These are phyloP conservation scores for Palythoa grandis DNA, from an alignment of 92 coral and sea anemone species.

Conservation along the genomic window DNA sequence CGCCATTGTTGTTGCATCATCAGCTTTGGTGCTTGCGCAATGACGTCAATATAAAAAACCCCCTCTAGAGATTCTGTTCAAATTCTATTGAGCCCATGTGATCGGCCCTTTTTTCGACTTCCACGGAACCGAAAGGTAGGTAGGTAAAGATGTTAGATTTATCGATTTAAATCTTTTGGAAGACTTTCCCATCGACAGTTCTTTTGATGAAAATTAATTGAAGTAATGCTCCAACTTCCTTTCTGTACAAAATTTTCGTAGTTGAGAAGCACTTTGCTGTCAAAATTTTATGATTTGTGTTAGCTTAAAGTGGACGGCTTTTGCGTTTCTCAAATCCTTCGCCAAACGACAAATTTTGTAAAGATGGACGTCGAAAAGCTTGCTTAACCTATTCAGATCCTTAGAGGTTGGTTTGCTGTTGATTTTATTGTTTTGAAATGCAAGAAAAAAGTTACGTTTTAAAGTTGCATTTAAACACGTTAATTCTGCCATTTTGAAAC, in stretches of 20 bases:
- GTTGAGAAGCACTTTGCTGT: neutral
- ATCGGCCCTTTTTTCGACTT: constrained; percentile 62
- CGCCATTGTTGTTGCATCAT: constrained; percentile 3
- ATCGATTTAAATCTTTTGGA: constrained; percentile 1
- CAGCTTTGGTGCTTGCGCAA: constrained; percentile 11
- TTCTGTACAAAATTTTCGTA: neutral
- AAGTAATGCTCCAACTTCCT: neutral
- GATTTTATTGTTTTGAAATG: neutral
- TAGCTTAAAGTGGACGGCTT: neutral
- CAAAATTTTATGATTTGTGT: neutral
- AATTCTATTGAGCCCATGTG: constrained; percentile 71
- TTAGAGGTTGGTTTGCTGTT: neutral
- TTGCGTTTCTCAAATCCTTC: constrained; percentile 2
- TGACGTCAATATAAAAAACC: constrained; percentile 49
- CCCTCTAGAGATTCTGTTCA: constrained; percentile 51
- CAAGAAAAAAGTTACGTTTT: neutral
- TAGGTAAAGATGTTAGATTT: neutral
- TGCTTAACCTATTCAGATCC: neutral
- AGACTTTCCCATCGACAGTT: constrained; percentile 16
- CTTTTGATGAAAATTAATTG: neutral
- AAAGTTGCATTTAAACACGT: neutral
- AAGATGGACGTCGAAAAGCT: neutral
- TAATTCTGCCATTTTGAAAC: constrained; percentile 7
- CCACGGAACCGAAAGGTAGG: constrained; percentile 41
- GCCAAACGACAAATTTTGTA: neutral